Conservation (phyloP, 2,797 vertebrate genomes). For the Chromis chromis region DNA sequence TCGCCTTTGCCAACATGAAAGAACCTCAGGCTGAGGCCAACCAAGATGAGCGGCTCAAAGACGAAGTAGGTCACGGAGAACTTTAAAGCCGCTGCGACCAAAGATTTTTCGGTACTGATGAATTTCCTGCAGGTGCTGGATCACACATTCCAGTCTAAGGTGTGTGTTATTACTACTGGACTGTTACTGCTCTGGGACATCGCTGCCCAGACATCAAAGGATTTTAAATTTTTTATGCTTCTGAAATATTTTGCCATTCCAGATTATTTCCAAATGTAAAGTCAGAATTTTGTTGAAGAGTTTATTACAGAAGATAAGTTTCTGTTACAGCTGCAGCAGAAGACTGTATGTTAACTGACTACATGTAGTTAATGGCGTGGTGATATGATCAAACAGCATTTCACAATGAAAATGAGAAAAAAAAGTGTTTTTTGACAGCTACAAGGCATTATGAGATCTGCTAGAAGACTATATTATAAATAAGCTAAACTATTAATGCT, state of each 20-base stretch:
- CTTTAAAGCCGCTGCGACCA: constrained; percentile 65
- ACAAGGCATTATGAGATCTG: neutral
- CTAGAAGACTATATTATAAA: constrained; percentile 4
- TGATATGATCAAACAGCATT: constrained; percentile 6
- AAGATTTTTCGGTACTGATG: neutral
- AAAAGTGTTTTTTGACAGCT: neutral
- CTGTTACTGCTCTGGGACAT: constrained; percentile 57
- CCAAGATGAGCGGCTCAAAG: constrained; percentile 71
- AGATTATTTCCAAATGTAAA: constrained; percentile 30
- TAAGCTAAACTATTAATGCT: constrained; percentile 11
- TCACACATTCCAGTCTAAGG: constrained; percentile 22
- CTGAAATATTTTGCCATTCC: constrained; percentile 42
- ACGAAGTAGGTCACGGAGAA: constrained; percentile 81
- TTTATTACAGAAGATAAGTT: constrained; percentile 6
- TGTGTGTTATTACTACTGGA: constrained; percentile 54
- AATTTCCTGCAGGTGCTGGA: constrained; percentile 30
- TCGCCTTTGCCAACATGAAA: constrained; percentile 90
- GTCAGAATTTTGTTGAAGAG: constrained; percentile 27
- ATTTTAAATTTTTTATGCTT: constrained; percentile 31
- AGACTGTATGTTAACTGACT: neutral
- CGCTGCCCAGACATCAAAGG: constrained; percentile 1
- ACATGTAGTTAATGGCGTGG: neutral
- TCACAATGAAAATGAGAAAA: neutral
- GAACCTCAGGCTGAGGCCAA: constrained; percentile 72
- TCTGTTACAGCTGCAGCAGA: constrained; percentile 4